These are phyloP conservation scores for Aromia moschata DNA, from an alignment of 2,888 invertebrate genomes.

Conservation along the genomic window DNA sequence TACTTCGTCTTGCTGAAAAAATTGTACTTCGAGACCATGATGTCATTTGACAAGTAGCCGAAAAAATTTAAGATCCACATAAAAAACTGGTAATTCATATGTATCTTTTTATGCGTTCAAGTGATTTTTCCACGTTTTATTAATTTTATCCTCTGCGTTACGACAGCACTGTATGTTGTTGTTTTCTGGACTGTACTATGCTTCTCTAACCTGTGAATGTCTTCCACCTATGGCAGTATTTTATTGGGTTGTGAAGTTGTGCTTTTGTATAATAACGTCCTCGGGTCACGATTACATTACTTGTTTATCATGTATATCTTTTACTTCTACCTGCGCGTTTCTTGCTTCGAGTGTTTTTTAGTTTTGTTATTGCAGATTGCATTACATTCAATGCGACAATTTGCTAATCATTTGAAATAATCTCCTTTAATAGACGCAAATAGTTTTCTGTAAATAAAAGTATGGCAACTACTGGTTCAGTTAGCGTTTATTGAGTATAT, in stretches of 20 bases:
- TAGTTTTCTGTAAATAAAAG: too few relatives aligned
- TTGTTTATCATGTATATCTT: constrained; percentile 43
- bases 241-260: constrained; percentile 35
- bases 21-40: too few relatives aligned
- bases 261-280: constrained; percentile 45
- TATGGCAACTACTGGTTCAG: too few relatives aligned
- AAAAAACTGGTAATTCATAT: too few relatives aligned
- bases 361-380: constrained; percentile 2
- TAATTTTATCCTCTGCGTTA: too few relatives aligned
- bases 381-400: not conserved
- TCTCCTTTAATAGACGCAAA: not conserved
- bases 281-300: constrained; percentile 44
- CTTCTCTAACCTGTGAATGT: not conserved
- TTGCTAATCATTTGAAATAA: not conserved
- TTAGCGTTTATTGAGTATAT: too few relatives aligned
- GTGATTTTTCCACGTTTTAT: too few relatives aligned
- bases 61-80: too few relatives aligned
- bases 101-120: too few relatives aligned
- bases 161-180: too few relatives aligned
- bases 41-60: too few relatives aligned
- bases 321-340: constrained; percentile 39
- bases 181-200: not conserved
- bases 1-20: too few relatives aligned
- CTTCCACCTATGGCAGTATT: constrained; percentile 8
- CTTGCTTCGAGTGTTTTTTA: constrained; percentile 24